Evolutionary conservation across 2,113 vertebrate genomes (phyloP), one percentile per base, ranked within the genome.

Genomic region (Sciurus niger): DNA sequence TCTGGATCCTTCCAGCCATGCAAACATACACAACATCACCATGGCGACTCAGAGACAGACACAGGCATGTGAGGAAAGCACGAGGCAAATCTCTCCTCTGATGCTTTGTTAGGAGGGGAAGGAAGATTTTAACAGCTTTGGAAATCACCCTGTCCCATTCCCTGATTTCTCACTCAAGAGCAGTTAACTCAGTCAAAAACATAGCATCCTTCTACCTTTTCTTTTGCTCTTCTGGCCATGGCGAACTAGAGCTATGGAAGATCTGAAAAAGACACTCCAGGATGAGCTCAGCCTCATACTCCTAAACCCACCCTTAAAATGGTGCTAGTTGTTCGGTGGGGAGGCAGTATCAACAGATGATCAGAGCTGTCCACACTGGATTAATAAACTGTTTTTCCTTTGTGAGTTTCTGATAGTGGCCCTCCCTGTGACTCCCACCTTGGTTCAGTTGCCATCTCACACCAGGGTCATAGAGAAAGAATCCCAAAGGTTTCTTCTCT

Each of bases 21-120:
- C 97, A 99, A 98, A 99, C 98, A 99, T 97, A 99, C 92, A 98
- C 98, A 98, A 92, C 28, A 68, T 98, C 98, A 96, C 98, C 98
- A 91, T 3, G 96, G 97, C 74, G 46, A 99, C 98, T 10, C 6
- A 0, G 90, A 96, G 98, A 97, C 8, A 98, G 98, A 98, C 95
- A 96, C 95, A 98, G 1, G 82, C 60, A 84, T 89, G 46, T 12
- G 90, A 98, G 91, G 90, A 98, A 97, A 86, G 51, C 74, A 77
- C 68, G 94, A 98, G 97, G 96, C 95, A 89, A 94, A 96, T 92
- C 96, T 96, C 97, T 98, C 74, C 91, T 97, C 91, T 0, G 92
- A 97, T 98, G 67, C 93, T 96, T 97, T 86, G 80, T 96, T 96
- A 97, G 94, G 96, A 95, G 97, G 94, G 95, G 95, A 95, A 87